phyloP scores from a whole-genome alignment of 2,797 vertebrate genomes.

The Siniperca undulata region DNA sequence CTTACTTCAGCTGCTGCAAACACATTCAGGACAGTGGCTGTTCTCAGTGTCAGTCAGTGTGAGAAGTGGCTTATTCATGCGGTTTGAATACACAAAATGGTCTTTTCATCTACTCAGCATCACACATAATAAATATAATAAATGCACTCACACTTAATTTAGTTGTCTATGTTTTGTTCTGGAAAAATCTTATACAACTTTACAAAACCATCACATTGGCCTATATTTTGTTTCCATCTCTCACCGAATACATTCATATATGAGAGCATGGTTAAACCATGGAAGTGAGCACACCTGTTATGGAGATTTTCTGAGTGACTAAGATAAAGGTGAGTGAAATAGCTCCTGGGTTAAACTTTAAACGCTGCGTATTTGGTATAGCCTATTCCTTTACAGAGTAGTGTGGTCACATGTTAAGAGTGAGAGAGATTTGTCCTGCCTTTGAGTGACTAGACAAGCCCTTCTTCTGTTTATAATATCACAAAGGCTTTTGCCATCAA shows the following conservation, averaged over 20 bases:
- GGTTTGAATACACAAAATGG: not conserved
- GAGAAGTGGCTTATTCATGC: not conserved
- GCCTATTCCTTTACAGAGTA: not conserved
- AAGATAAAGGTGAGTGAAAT: slow-evolving; percentile 14
- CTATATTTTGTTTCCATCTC: not conserved
- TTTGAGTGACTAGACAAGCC: not conserved
- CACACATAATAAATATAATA: not conserved
- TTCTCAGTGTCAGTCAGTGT: not conserved
- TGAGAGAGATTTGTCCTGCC: not conserved
- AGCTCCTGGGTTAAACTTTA: slow-evolving; percentile 41
- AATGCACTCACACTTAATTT: not conserved
- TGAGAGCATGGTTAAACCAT: not conserved
- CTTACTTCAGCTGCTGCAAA: no score
- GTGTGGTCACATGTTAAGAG: slow-evolving; percentile 3
- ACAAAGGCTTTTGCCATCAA: not conserved
- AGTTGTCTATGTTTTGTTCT: not conserved
- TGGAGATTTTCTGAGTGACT: slow-evolving; percentile 1
- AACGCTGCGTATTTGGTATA: not conserved
- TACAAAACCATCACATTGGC: not conserved
- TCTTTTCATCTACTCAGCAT: not conserved
- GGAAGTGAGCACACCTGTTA: not conserved
- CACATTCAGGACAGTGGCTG: no score
- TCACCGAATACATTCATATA: not conserved
- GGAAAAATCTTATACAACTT: not conserved
- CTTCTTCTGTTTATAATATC: not conserved